Evolutionary conservation across 2,888 invertebrate species (phyloP), one percentile per base, ranked within the genome.

Genomic region (Petrolisthes cinctipes): DNA sequence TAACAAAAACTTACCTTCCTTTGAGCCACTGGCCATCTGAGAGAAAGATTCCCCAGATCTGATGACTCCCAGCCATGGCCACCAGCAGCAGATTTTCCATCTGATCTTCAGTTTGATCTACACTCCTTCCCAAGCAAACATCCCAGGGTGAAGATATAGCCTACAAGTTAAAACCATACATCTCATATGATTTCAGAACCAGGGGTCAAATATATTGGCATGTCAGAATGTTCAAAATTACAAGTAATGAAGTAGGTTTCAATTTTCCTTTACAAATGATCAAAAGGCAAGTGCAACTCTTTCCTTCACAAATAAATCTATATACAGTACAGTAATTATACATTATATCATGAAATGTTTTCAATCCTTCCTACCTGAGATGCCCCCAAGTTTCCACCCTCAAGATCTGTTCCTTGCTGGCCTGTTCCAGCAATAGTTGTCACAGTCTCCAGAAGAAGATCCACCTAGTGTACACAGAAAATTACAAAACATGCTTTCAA

Each of bases 61-160:
- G 98, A 94, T 99, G 98, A 14, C 95, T 95, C 4, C 98, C 98
- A 11, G 98, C 98, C 94, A 97, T 97, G 1, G 98, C 97, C 89
- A 98, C 96, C 37, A 97, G 93, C 14, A 98, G 90, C 4, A 92
- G 89, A 89, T 92, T 91, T 5, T 83, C 93, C 86, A 96, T 94
- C 57, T 93, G 91, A 82, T 92, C 91, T 14, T 92, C 88, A 66
- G 90, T 90, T 51, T 92, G 91, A 20, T 86, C 86, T 5, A 88
- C 81, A 76, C 85, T 75, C 57, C 93, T 93, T 93, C 95, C 96
- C 83, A 96, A 92, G n/a, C 95, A 94, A 11, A 98, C 93, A 93
- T 98, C 98, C 98, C 98, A 98, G 0, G 98, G 98, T 0, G 98
- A 97, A 0, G 96, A 95, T 68, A 97, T 93, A 5, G 94, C 92